Conservation (phyloP, 2,888 invertebrate species). For the Melikaiella ostensackeni region DNA sequence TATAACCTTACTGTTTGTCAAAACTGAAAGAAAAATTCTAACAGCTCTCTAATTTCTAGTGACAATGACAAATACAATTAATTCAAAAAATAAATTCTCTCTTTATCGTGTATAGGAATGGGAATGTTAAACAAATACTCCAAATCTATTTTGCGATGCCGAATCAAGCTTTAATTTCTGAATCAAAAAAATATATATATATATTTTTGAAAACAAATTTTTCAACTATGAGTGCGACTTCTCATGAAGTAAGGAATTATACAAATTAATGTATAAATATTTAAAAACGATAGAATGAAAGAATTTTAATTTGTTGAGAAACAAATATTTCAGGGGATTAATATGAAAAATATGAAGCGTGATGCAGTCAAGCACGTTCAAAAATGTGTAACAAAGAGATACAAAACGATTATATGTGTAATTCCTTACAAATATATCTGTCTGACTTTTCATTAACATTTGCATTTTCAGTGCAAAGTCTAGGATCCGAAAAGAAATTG, state of each 20-base stretch:
- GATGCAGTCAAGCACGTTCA: conserved; percentile 2
- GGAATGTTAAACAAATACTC: neutral
- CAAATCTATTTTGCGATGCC: neutral
- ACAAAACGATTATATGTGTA: conserved; percentile 10
- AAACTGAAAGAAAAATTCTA: neutral
- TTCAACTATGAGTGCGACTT: neutral
- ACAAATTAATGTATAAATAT: no score
- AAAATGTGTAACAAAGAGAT: conserved; percentile 23
- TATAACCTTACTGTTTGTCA: neutral
- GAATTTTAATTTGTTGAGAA: neutral
- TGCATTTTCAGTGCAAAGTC: neutral
- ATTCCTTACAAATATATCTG: neutral
- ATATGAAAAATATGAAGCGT: neutral
- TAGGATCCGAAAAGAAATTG: neutral
- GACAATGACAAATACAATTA: neutral
- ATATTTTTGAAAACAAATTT: neutral
- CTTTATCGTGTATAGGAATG: neutral
- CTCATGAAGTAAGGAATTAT: no score
- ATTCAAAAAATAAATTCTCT: conserved; percentile 16
- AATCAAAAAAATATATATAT: no score
- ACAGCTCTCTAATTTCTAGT: neutral
- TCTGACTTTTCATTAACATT: neutral
- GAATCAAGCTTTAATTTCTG: neutral
- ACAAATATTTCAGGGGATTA: no score
- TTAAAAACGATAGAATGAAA: neutral